Evolutionary conservation across 2,797 vertebrate species (phyloP), one percentile per base, ranked within the genome.

Genomic region (Bradypus variegatus): DNA sequence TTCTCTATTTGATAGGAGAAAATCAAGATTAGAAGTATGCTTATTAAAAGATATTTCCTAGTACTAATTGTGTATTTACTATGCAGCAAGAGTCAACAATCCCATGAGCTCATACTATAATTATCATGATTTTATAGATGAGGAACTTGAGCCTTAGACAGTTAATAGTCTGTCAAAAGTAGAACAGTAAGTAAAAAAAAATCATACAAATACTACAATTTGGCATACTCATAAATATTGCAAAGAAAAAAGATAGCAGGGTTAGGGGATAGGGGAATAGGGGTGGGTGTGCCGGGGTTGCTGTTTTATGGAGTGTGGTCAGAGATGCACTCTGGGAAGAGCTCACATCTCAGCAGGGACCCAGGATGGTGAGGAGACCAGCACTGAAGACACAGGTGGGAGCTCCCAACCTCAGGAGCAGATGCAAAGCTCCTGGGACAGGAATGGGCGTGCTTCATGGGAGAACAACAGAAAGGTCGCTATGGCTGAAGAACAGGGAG

Each of bases 261-360:
- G 15, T 14, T 13, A 23, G 45, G 15, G 12, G 9, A 33, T 36
- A 7, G 21, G 55, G 36, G 21, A 16, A 12, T 0, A 9, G 8
- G 1, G 16, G 29, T 23, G 11, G 23, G 12, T 14, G 31, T 16
- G 16, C 31, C 58, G 1, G 14, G 1, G 41, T 4, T 33, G 55
- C 48, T n/a, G 10, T 4, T 33, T 16, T 6, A 38, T 4, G n/a
- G 60, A 3, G 5, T 6, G 5, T 5, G 23, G 36, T 8, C 21
- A 45, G n/a, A 31, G 31, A 38, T 72, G 31, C 0, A 8, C 11
- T n/a, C 25, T 31, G 11, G 10, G 27, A 25, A 77, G 36, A 62
- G n/a, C 48, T 27, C n/a, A 8, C 9, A 1, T 29, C 45, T 3
- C 2, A 3, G 36, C 23, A 23, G 65, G 36, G 73, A 36, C 27